Percentiles rank a stretch among this genome's conserved stretches.
Evolutionary conservation across 2,888 invertebrate genomes (phyloP).

Genomic region (Tenthredo amoena): DNA sequence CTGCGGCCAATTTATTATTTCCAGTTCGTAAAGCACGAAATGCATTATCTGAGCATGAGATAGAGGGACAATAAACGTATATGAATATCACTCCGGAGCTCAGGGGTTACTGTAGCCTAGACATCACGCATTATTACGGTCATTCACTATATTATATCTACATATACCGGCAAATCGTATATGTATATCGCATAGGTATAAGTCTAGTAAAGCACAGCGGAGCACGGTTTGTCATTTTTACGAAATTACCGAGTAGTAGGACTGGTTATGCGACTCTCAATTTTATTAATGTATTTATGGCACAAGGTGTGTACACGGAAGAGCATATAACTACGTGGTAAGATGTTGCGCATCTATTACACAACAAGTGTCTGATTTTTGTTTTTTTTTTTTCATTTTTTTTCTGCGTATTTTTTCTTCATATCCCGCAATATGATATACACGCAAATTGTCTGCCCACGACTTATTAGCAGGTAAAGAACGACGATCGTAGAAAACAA

Average conservation of each 20-base stretch:
- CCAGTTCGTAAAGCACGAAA: conserved; percentile 62
- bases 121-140: background rate
- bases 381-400: background rate
- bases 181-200: background rate
- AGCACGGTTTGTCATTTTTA: conserved; percentile 28
- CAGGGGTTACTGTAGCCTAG: background rate
- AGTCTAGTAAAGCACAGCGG: conserved; percentile 28
- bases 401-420: background rate
- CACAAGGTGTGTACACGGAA: conserved; percentile 55
- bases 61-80: conserved; percentile 56
- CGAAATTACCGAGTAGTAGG: conserved; percentile 56
- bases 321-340: conserved; percentile 52
- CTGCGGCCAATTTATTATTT: conserved; percentile 51
- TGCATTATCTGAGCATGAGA: conserved; percentile 57
- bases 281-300: conserved; percentile 57
- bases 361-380: conserved; percentile 13
- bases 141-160: conserved; percentile 18
- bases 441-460: conserved; percentile 21
- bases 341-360: conserved; percentile 45
- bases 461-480: background rate
- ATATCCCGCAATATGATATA: conserved; percentile 17
- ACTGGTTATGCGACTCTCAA: conserved; percentile 61
- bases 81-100: conserved; percentile 53
- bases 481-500: conserved; percentile 37
- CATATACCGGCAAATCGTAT: background rate